Evolutionary conservation across 2,888 invertebrate species (phyloP).

Genomic region (Caenorhabditis macrosperma): DNA sequence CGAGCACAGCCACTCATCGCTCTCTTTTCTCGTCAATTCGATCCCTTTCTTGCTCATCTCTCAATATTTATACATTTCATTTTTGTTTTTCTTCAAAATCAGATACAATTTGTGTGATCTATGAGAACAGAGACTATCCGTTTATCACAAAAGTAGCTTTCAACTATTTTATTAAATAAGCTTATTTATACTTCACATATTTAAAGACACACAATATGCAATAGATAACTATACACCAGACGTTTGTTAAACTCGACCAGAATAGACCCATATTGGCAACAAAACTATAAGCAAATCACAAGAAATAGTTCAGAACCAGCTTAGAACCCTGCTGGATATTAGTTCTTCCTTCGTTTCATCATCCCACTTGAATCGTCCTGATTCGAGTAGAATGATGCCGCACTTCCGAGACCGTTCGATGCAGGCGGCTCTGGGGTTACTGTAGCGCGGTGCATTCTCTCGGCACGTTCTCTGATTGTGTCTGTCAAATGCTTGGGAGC

Average conservation of each 20-base stretch:
- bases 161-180: no score
- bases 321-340: no score
- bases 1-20: conserved; percentile 60
- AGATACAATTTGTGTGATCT: not conserved
- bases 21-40: conserved; percentile 14
- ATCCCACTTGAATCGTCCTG: conserved; percentile 17
- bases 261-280: conserved; percentile 29
- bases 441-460: conserved; percentile 46
- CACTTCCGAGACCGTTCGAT: conserved; percentile 1
- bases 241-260: conserved; percentile 31
- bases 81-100: not conserved
- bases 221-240: conserved; percentile 44
- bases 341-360: conserved; percentile 51
- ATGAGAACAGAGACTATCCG: no score
- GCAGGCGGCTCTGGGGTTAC: conserved; percentile 39
- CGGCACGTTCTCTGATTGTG: conserved; percentile 26
- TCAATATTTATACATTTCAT: not conserved
- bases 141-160: no score
- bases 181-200: conserved; percentile 1
- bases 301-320: no score
- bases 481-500: conserved; percentile 35
- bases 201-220: no score
- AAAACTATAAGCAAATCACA: not conserved
- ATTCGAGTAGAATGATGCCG: conserved; percentile 18
- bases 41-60: conserved; percentile 20